Base-by-base conservation (phyloP, 1,140 invertebrate genomes). In the Seison nebaliae region DNA sequence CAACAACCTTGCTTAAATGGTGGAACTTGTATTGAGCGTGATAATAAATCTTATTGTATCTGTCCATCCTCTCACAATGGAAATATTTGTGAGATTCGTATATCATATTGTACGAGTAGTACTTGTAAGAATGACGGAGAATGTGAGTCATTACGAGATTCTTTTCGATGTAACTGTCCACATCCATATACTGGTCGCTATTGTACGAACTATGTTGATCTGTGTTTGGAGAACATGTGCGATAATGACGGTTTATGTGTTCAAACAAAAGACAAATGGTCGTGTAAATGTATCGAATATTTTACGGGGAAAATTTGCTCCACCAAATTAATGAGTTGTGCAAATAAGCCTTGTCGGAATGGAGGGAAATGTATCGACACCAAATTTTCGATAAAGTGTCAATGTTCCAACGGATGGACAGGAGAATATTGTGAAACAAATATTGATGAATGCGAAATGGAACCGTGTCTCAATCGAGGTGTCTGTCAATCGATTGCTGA, bases 181-280 rank as follows among this genome's bases (percentile, higher is more conserved):
- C 11, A 38, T 11, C 20, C 19, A 28, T 39, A 39, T 15, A 39
- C 28, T 24, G 38, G 38, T 4, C 33, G 20, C 15, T 32, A 39
- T 21, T 39, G 38, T 26, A 21, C 32, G 11, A 38, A 28, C 12
- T 31, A 30, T 12, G 11, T 41, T 29, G 26, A 41, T 20, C 22
- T 17, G n/a, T 41, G 39, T 21, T 8, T n/a, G 12, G 21, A 28
- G 8, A 38, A 44, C 6, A 44, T 46, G 9, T 53, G 51, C 36
- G 21, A 38, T 1, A 47, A 48, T 17, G 35, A 35, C 23, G 38
- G 38, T 17, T 5, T 40, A 11, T 40, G 38, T 23, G 18, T 40
- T 3, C 23, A 20, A 26, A 40, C 68, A 1, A 78, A 84, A 54
- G 71, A 76, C 5, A 77, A 75, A 3, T 91, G 81, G 52, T 72